These are phyloP conservation scores for Corythucha ciliata DNA, from an alignment of 2,888 invertebrate genomes.

Conservation along the genomic window DNA sequence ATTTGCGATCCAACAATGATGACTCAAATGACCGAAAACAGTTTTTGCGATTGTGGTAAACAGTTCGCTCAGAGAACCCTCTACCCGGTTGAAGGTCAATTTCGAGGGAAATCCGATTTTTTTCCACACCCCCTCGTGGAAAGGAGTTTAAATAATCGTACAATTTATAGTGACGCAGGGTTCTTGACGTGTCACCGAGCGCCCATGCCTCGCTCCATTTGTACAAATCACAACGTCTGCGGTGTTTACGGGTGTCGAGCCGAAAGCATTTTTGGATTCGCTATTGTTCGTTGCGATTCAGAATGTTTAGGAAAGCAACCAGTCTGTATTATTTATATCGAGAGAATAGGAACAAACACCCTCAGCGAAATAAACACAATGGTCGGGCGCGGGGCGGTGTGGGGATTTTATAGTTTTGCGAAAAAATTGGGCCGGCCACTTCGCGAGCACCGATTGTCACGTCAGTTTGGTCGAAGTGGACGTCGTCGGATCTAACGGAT, in stretches of 20 bases:
- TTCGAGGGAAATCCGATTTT: neutral
- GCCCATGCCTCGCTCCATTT: conserved; percentile 27
- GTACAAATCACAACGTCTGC: conserved; percentile 26
- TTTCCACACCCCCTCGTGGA: neutral
- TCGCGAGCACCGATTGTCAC: conserved; percentile 19
- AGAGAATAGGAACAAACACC: too few relatives aligned
- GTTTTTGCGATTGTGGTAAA: conserved; percentile 25
- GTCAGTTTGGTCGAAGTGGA: conserved; percentile 29
- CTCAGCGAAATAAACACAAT: neutral
- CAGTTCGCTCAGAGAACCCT: conserved; percentile 24
- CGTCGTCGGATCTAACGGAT: conserved; percentile 12
- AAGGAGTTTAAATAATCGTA: neutral
- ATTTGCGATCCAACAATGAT: conserved; percentile 42
- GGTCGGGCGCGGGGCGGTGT: neutral
- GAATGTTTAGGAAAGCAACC: conserved; percentile 24
- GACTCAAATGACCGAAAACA: conserved; percentile 12
- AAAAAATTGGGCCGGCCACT: conserved; percentile 7
- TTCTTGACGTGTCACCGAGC: conserved; percentile 26
- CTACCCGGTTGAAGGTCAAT: conserved; percentile 23
- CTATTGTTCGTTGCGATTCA: conserved; percentile 25
- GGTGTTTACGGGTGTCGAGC: conserved; percentile 23
- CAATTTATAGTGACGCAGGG: conserved; percentile 11
- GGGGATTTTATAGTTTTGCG: conserved; percentile 17
- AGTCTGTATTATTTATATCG: too few relatives aligned
- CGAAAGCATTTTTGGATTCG: conserved; percentile 20